These are phyloP conservation scores for Cepaea nemoralis DNA, from an alignment of 1,140 invertebrate genomes.

Conservation along the genomic window DNA sequence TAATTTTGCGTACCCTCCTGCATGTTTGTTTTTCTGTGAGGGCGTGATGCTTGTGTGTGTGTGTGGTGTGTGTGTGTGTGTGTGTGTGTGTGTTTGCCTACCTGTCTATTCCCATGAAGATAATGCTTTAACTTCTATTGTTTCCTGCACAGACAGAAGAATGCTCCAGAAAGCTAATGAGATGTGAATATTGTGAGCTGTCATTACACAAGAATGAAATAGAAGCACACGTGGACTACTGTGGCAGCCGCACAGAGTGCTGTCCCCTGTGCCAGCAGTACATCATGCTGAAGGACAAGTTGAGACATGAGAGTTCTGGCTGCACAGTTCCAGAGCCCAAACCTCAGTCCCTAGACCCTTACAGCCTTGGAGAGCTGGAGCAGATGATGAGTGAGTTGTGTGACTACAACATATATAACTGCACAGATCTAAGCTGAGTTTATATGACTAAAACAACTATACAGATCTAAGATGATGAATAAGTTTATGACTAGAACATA, in stretches of 20 bases:
- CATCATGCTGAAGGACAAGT: conserved; percentile 79
- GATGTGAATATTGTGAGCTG: conserved; percentile 78
- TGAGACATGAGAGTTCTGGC: conserved; percentile 77
- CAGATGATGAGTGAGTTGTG: conserved; percentile 27
- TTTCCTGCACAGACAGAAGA: conserved; percentile 66
- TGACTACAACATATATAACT: too few relatives aligned
- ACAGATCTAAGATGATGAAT: too few relatives aligned
- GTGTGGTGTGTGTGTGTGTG: too few relatives aligned
- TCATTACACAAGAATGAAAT: conserved; percentile 76
- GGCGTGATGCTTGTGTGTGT: too few relatives aligned
- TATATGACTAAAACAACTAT: too few relatives aligned
- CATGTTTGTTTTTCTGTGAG: too few relatives aligned
- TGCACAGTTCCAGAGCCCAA: conserved; percentile 59
- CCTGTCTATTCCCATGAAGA: too few relatives aligned
- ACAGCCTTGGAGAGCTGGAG: conserved; percentile 16
- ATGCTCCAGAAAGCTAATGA: conserved; percentile 67
- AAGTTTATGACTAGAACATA: too few relatives aligned
- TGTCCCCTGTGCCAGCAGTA: conserved; percentile 78
- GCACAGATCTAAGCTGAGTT: too few relatives aligned
- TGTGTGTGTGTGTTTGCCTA: too few relatives aligned
- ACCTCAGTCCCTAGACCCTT: conserved; percentile 36
- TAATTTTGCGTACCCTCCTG: too few relatives aligned
- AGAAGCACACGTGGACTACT: conserved; percentile 77
- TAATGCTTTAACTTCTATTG: too few relatives aligned
- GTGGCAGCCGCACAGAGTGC: conserved; percentile 79